Conservation (phyloP, 2,797 vertebrate species). For the Alectoris magna region DNA sequence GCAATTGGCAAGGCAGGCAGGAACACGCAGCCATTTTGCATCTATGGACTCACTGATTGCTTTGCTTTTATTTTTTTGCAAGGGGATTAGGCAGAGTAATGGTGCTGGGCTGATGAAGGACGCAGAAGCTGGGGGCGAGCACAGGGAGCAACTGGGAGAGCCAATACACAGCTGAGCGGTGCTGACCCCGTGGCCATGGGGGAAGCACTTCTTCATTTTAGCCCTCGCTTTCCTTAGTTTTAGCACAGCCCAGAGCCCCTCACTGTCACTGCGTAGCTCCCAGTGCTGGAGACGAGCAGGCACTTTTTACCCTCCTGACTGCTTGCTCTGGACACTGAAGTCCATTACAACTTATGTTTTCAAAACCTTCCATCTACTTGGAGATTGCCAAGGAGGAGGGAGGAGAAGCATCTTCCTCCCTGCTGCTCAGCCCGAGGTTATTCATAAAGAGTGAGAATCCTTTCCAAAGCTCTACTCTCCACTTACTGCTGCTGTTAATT, state of each 20-base stretch:
- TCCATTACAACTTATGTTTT: not conserved
- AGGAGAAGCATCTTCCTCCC: not conserved
- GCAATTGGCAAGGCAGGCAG: fast-evolving
- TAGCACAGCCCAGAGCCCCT: not conserved
- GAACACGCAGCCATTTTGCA: not conserved
- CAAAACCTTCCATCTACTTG: not conserved
- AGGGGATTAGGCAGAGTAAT: fast-evolving
- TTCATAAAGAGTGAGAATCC: not conserved
- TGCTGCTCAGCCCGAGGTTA: not conserved
- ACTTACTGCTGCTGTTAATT: not conserved
- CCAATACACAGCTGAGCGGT: fast-evolving
- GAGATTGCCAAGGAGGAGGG: not conserved
- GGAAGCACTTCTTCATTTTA: not conserved
- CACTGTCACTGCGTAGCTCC: too few relatives aligned
- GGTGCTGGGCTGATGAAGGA: not conserved
- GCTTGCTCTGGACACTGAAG: too few relatives aligned
- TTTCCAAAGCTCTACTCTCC: not conserved
- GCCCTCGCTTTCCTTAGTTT: not conserved
- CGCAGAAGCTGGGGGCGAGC: not conserved
- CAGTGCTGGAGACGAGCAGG: not conserved
- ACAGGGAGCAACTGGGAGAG: fast-evolving
- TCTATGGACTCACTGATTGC: fast-evolving
- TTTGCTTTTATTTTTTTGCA: too few relatives aligned
- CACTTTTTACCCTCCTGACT: too few relatives aligned
- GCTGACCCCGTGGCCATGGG: fast-evolving